These are phyloP conservation scores for Gambusia holbrooki DNA, from an alignment of 2,113 vertebrate genomes.

Conservation along the genomic window DNA sequence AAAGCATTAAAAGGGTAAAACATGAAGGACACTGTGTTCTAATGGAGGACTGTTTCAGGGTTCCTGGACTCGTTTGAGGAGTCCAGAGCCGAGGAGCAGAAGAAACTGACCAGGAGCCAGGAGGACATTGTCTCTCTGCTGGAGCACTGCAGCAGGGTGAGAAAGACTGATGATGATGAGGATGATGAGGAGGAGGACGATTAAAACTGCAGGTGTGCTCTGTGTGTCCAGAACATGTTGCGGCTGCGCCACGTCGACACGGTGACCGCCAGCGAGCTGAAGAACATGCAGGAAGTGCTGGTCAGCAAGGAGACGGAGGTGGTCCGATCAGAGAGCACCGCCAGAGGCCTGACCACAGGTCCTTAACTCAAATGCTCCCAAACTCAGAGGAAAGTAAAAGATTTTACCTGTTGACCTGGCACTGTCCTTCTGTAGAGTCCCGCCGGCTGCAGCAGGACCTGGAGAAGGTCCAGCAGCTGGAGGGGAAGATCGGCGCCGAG, in stretches of 20 bases:
- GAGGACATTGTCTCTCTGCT: conserved; percentile 86
- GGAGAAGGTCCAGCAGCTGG: conserved; percentile 93
- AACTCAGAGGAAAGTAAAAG: neutral
- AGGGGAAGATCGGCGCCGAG: conserved; percentile 90
- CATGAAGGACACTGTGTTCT: too few species aligned
- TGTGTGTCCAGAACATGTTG: conserved; percentile 85
- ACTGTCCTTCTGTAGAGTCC: conserved; percentile 79
- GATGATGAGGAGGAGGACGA: too few species aligned
- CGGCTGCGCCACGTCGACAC: conserved; percentile 88
- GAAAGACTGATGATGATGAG: neutral
- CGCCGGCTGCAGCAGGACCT: conserved; percentile 91
- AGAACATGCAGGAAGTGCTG: conserved; percentile 95
- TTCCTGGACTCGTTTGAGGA: conserved; percentile 89
- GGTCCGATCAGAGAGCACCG: conserved; percentile 93
- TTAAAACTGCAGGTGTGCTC: too few species aligned
- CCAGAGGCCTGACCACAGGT: conserved; percentile 90
- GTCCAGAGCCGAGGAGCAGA: conserved; percentile 79
- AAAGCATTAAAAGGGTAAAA: too few species aligned
- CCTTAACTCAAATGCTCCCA: conserved; percentile 29
- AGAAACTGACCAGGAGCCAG: conserved; percentile 83
- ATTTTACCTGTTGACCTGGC: neutral
- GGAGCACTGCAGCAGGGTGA: conserved; percentile 87
- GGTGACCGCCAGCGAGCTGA: conserved; percentile 90
- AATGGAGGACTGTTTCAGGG: conserved; percentile 67
- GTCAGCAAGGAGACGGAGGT: conserved; percentile 95